Conservation (phyloP, 2,113 vertebrate species). For the Gopherus flavomarginatus region DNA sequence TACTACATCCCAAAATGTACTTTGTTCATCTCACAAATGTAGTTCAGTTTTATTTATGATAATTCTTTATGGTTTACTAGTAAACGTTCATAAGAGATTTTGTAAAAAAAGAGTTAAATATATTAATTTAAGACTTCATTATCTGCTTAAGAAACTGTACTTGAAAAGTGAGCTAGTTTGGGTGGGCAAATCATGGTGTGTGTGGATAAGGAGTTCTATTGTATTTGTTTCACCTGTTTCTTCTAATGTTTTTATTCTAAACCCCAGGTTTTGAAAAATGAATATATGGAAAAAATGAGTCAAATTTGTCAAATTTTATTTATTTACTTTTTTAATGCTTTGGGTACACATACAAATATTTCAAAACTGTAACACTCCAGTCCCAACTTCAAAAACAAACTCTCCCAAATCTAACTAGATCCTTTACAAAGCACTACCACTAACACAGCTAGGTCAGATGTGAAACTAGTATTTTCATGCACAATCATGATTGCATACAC, state of each 20-base stretch:
- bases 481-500: neutral
- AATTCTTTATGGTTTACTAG: neutral
- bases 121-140: neutral
- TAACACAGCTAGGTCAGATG: neutral
- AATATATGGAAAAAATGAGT: neutral
- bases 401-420: neutral
- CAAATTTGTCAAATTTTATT: neutral
- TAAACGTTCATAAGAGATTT: conserved; percentile 7
- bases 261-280: neutral
- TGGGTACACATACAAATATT: neutral
- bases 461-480: neutral
- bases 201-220: neutral
- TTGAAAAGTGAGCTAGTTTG: neutral
- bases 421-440: neutral
- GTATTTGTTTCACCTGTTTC: neutral
- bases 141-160: neutral
- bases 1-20: neutral
- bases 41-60: conserved; percentile 3
- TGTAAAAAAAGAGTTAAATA: neutral
- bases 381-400: neutral
- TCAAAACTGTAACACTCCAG: neutral
- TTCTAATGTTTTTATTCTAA: neutral
- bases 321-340: neutral
- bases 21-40: conserved; percentile 32
- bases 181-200: neutral